Base-by-base conservation (phyloP, 2,113 vertebrate genomes). In the Struthio camelus region DNA sequence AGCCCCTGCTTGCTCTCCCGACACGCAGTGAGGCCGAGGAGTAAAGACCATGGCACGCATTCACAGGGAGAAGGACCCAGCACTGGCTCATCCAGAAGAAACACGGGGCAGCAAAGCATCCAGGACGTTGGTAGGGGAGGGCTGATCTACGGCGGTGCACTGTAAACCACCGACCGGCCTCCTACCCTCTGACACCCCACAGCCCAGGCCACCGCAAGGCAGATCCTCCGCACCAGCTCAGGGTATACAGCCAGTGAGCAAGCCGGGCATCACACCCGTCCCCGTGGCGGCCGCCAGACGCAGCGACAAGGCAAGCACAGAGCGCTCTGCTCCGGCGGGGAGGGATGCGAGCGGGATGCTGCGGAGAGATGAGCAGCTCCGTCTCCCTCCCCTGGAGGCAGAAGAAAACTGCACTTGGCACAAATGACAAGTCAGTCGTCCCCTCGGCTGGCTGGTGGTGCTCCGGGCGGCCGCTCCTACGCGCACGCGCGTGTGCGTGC, bases 381-480 rank as follows among this genome's bases (percentile, higher is more conserved):
- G 93, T n/a, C 89, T 97, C 96, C 94, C 94, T 97, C 94, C 96
- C 84, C 96, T 96, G 96, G 97, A 97, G 44, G 89, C 83, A 87
- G 94, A 44, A 32, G 69, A 48, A 96, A 92, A 95, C 83, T 97
- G 93, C 96, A 96, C 71, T 50, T 5, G 58, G 86, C 10, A 58
- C 46, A 27, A 44, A 46, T 38, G 53, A 38, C 40, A 64, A 48
- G 17, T 48, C 46, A 4, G 46, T 18, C 16, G 44, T 46, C 44
- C 44, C 44, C 44, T 46, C 44, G 14, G 44, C 44, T 46, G 44
- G 44, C 44, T 46, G 44, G 44, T 46, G 44, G 44, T 46, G 44
- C 44, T 46, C 44, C 44, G 16, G 44, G 44, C n/a, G 56, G 32
- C 56, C 46, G 32, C 54, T 42, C 65, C 54, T 23, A 10, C 32